phyloP scores from a whole-genome alignment of 2,113 vertebrate species.

The Channa argus region DNA sequence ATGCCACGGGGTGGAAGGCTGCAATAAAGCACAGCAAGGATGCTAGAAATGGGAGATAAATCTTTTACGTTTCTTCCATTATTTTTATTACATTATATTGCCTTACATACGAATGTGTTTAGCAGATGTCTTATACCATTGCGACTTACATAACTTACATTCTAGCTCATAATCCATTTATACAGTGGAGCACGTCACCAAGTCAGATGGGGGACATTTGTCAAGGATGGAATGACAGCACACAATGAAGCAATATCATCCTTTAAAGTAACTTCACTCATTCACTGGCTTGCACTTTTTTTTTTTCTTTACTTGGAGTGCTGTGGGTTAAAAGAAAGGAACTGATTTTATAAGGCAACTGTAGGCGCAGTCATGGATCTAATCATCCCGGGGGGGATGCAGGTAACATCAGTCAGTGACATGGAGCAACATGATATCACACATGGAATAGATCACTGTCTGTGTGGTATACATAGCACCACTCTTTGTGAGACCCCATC shows the following conservation, averaged over 20 bases:
- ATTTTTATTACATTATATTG: conserved; percentile 74
- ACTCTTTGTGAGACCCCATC: conserved; percentile 80
- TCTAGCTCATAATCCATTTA: conserved; percentile 68
- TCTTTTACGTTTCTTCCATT: conserved; percentile 58
- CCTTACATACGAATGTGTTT: conserved; percentile 70
- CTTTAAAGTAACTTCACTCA: conserved; percentile 68
- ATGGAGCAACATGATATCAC: conserved; percentile 83
- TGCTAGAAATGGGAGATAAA: conserved; percentile 68
- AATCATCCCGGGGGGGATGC: conserved; percentile 78
- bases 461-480: conserved; percentile 76
- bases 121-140: conserved; percentile 71
- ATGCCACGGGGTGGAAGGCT: conserved; percentile 36
- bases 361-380: conserved; percentile 86
- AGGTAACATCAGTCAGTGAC: conserved; percentile 83
- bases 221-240: conserved; percentile 70
- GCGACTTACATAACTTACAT: conserved; percentile 72
- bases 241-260: conserved; percentile 66
- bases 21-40: conserved; percentile 60
- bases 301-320: conserved; percentile 8
- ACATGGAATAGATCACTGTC: conserved; percentile 82
- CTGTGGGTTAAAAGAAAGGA: conserved; percentile 72
- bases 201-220: conserved; percentile 75
- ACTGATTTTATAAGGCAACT: conserved; percentile 82
- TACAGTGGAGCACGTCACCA: conserved; percentile 66
- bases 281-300: conserved; percentile 11